These are phyloP conservation scores for Rhagonycha fulva DNA, from an alignment of 2,888 invertebrate genomes.

Conservation along the genomic window DNA sequence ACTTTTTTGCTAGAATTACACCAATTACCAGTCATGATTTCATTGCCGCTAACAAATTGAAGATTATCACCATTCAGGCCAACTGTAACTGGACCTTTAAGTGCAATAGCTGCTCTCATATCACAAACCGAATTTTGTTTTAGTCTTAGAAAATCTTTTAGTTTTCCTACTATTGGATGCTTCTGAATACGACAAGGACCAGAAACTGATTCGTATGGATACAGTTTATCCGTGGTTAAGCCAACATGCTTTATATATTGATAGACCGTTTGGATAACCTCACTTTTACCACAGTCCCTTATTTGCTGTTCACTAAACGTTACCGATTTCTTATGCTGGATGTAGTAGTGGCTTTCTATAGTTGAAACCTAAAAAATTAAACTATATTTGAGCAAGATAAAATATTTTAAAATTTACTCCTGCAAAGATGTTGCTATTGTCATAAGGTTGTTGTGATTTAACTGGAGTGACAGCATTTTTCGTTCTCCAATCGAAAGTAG, in stretches of 20 bases:
- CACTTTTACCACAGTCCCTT: conserved; percentile 79
- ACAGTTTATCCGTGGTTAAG: conserved; percentile 79
- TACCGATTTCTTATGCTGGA: conserved; percentile 74
- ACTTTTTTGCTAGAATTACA: conserved; percentile 65
- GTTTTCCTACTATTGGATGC: conserved; percentile 73
- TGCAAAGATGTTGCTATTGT: conserved; percentile 94
- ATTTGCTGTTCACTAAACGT: conserved; percentile 92
- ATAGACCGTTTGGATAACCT: conserved; percentile 83
- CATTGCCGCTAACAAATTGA: no score
- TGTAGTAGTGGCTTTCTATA: conserved; percentile 89
- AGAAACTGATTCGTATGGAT: conserved; percentile 83
- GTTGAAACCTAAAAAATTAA: conserved; percentile 73
- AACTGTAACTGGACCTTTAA: conserved; percentile 82
- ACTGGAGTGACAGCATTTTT: conserved; percentile 84
- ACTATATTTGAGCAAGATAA: background rate
- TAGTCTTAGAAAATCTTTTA: conserved; percentile 81
- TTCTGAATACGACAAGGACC: conserved; percentile 75
- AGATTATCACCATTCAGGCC: conserved; percentile 73
- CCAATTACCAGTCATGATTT: no score
- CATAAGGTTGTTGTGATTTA: conserved; percentile 90
- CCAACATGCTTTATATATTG: conserved; percentile 84
- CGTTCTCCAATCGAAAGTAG: conserved; percentile 81
- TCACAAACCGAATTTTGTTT: conserved; percentile 71
- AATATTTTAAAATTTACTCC: conserved; percentile 61
- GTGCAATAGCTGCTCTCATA: conserved; percentile 78